These are phyloP conservation scores for Lindbergichthys nudifrons DNA, from an alignment of 2,797 vertebrate genomes.

Conservation along the genomic window DNA sequence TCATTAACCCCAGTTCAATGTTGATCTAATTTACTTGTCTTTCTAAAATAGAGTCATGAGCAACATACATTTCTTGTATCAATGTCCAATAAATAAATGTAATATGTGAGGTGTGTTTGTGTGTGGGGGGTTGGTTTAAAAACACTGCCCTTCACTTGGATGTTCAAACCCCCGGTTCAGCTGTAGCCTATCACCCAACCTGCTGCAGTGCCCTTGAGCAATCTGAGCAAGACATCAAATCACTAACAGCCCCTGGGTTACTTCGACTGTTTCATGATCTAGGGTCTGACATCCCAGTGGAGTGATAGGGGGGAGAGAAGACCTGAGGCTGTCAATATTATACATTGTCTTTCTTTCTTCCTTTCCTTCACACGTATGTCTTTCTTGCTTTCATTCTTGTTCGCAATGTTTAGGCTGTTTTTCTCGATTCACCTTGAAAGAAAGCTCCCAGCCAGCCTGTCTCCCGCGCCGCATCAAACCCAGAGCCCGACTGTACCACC, in stretches of 20 bases:
- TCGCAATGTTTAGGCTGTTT: conserved; percentile 48
- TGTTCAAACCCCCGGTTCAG: conserved; percentile 4
- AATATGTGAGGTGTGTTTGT: background rate
- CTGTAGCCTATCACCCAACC: conserved; percentile 2
- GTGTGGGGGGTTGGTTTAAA: background rate
- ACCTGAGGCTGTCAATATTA: conserved; percentile 26
- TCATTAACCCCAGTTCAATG: background rate
- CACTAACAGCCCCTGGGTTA: conserved; percentile 17
- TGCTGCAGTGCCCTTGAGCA: conserved; percentile 58
- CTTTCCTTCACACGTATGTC: background rate
- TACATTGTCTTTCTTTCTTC: background rate
- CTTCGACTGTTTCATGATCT: conserved; percentile 15
- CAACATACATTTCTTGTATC: background rate
- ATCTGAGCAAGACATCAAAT: conserved; percentile 33
- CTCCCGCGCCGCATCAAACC: conserved; percentile 68
- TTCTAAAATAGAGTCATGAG: background rate
- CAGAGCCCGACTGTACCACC: conserved; percentile 56
- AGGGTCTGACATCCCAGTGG: conserved; percentile 35
- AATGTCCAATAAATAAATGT: background rate
- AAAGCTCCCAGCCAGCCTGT: conserved; percentile 64
- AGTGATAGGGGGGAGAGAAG: conserved; percentile 9
- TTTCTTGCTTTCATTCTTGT: conserved; percentile 16
- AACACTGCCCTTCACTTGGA: conserved; percentile 6
- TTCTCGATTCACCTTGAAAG: conserved; percentile 77
- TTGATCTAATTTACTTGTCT: background rate